phyloP scores from a whole-genome alignment of 2,888 invertebrate species.

The Tetranychus truncatus region DNA sequence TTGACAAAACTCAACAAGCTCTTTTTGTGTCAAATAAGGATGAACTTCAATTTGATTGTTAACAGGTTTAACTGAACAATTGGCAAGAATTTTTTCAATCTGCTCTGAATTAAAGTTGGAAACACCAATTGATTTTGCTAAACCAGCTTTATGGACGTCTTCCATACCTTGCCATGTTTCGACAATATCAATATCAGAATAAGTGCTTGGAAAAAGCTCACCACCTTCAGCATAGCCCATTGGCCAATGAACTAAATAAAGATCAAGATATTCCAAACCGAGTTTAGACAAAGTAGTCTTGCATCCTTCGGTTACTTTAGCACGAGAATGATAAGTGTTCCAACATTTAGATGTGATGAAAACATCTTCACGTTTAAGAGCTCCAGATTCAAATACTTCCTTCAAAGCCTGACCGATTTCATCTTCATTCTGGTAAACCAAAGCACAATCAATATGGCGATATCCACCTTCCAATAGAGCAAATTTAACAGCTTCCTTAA shows the following conservation, averaged over 20 bases:
- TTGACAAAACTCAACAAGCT: conserved; percentile 46
- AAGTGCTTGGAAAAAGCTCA: conserved; percentile 32
- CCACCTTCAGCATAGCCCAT: conserved; percentile 44
- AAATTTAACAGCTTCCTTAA: conserved; percentile 25
- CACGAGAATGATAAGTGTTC: conserved; percentile 68
- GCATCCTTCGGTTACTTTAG: conserved; percentile 52
- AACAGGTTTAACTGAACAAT: conserved; percentile 36
- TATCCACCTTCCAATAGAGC: conserved; percentile 31
- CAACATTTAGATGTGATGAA: conserved; percentile 43
- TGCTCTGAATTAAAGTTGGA: conserved; percentile 64
- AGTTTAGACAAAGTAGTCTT: conserved; percentile 51
- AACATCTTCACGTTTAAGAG: conserved; percentile 32
- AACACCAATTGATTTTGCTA: conserved; percentile 53
- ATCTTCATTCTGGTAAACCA: conserved; percentile 31
- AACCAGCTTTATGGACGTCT: conserved; percentile 46
- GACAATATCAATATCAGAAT: conserved; percentile 49
- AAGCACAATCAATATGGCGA: conserved; percentile 33
- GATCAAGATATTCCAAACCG: conserved; percentile 56
- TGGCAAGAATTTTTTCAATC: conserved; percentile 44
- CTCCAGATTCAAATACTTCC: conserved; percentile 30
- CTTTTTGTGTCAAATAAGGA: conserved; percentile 46
- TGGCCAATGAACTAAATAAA: conserved; percentile 84
- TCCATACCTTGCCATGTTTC: conserved; percentile 49
- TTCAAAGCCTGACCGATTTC: conserved; percentile 32
- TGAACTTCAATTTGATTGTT: conserved; percentile 49